Evolutionary conservation across 2,888 invertebrate genomes (phyloP), one percentile per base, ranked within the genome.

Genomic region (Amphipyra tragopoginis): DNA sequence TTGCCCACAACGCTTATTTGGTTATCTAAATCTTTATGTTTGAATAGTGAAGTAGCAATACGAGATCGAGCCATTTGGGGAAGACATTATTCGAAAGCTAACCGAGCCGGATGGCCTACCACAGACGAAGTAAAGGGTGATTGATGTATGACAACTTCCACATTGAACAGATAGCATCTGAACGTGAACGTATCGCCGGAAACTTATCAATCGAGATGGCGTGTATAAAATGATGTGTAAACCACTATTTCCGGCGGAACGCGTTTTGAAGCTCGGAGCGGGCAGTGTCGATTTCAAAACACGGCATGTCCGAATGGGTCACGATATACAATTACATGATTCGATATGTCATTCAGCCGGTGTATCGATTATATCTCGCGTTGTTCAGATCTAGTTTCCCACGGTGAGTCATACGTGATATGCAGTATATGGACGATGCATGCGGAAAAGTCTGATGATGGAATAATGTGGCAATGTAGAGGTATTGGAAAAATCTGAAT

Each of bases 271-370:
- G 65, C 69, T 59, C 65, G 59, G 40, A 48, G 59, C 56, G 64
- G 51, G 64, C 63, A 79, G 80, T 77, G 78, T 83, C 76, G 61
- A 67, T 83, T 82, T 82, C 85, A 81, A 81, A 86, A 82, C 82
- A 74, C 50, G 59, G 54, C 75, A 65, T 78, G 78, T 81, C 75
- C 77, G 81, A 81, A 80, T 80, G 77, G 83, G 77, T 81, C 83
- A 75, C 76, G 82, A 81, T 83, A 84, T 83, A 79, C 73, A 77
- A 79, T 86, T 82, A 83, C 84, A 82, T 75, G 79, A 84, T 81
- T 84, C 80, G 83, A 86, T 86, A 87, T 84, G 85, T 83, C 86
- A 83, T 84, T 82, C 83, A 81, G 72, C 57, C 74, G 61, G 72
- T 78, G 81, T 86, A 82, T 82, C 81, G 80, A 84, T 85, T 83